Evolutionary conservation across 2,888 invertebrate genomes (phyloP).

Genomic region (Papilio protenor): DNA sequence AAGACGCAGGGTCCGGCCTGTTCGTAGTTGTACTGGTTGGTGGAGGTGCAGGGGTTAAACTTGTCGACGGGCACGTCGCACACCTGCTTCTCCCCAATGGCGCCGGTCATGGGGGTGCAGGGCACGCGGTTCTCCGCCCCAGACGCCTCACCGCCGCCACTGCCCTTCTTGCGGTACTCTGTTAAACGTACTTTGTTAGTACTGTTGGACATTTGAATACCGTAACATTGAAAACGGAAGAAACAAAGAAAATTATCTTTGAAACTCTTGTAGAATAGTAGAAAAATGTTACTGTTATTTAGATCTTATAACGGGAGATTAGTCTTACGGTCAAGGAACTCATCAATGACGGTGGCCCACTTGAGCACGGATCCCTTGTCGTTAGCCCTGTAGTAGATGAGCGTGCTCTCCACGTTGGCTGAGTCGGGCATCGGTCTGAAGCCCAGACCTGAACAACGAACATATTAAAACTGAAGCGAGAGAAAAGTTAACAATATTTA

Average conservation of each 20-base stretch:
- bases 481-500: neutral
- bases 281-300: neutral
- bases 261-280: too few relatives aligned
- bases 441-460: conserved; percentile 90
- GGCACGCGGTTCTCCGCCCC: conserved; percentile 86
- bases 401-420: conserved; percentile 94
- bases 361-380: conserved; percentile 90
- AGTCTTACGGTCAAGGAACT: conserved; percentile 90
- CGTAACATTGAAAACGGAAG: too few relatives aligned
- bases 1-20: conserved; percentile 96
- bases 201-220: neutral
- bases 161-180: conserved; percentile 82
- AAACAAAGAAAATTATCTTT: too few relatives aligned
- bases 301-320: neutral
- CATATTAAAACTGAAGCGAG: neutral
- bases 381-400: conserved; percentile 96
- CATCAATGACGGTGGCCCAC: conserved; percentile 91
- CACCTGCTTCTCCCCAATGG: conserved; percentile 87
- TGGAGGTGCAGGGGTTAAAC: conserved; percentile 90
- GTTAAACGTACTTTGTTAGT: conserved; percentile 40
- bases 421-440: conserved; percentile 98
- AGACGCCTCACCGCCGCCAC: conserved; percentile 69
- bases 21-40: conserved; percentile 93
- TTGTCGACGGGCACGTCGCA: conserved; percentile 91
- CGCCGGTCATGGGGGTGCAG: conserved; percentile 87